phyloP scores from a whole-genome alignment of 2,888 invertebrate genomes.

The Lepidochrysops patricia region DNA sequence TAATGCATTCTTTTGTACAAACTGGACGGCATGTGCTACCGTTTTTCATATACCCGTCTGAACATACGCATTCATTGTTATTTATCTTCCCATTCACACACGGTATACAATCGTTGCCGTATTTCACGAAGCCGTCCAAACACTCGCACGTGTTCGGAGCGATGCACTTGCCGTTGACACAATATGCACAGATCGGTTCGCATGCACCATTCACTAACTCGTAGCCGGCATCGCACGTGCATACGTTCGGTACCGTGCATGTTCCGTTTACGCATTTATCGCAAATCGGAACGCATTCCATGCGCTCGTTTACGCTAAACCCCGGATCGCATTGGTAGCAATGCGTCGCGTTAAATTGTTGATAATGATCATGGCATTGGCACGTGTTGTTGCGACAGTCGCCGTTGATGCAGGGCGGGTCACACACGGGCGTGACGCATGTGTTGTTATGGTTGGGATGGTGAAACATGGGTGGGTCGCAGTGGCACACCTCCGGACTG shows the following conservation, averaged over 20 bases:
- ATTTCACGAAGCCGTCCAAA: constrained; percentile 24
- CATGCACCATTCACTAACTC: constrained; percentile 27
- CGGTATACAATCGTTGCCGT: constrained; percentile 25
- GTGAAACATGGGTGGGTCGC: constrained; percentile 41
- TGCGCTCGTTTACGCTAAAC: constrained; percentile 20
- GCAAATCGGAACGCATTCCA: constrained; percentile 28
- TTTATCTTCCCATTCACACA: constrained; percentile 51
- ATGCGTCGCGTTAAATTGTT: constrained; percentile 33
- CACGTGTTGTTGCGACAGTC: constrained; percentile 50
- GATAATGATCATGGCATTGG: constrained; percentile 36
- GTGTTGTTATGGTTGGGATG: constrained; percentile 41
- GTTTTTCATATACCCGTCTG: constrained; percentile 57
- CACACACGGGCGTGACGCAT: constrained; percentile 43
- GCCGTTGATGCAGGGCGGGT: constrained; percentile 45
- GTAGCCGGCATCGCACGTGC: constrained; percentile 39
- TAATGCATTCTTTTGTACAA: constrained; percentile 34
- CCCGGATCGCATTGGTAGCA: constrained; percentile 34
- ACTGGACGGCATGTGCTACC: constrained; percentile 31
- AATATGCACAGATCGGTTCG: constrained; percentile 26
- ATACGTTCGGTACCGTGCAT: constrained; percentile 37
- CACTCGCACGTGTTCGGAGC: constrained; percentile 23
- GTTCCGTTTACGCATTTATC: constrained; percentile 27
- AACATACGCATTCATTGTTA: constrained; percentile 74
- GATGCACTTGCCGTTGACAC: constrained; percentile 23
- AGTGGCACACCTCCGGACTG: constrained; percentile 48